A percentile compares a stretch with the other conserved stretches of the same genome.
Conservation (phyloP, 2,797 vertebrate genomes). For the Gila robusta region DNA sequence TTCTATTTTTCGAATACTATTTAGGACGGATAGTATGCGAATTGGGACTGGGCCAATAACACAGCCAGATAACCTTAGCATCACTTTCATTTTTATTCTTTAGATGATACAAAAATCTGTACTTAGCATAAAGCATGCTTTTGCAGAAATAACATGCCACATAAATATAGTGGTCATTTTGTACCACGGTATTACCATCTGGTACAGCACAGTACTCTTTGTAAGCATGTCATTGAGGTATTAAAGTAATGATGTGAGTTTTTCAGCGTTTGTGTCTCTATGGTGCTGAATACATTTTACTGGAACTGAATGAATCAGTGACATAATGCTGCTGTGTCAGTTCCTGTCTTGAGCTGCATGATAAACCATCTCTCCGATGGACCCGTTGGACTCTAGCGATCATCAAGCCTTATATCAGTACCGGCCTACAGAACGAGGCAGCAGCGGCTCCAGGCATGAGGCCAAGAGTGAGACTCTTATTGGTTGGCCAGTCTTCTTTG, state of each 20-base stretch:
- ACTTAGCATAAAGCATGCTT: neutral
- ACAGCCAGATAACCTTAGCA: neutral
- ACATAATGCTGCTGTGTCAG: conserved; percentile 55
- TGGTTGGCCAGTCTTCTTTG: neutral
- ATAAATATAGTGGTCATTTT: neutral
- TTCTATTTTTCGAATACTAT: no score
- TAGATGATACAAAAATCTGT: neutral
- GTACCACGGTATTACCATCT: neutral
- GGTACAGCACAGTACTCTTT: neutral
- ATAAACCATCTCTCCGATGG: conserved; percentile 40
- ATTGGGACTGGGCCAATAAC: neutral
- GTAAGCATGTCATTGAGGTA: neutral
- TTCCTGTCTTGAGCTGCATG: conserved; percentile 41
- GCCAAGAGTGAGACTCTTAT: neutral
- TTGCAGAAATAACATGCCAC: neutral
- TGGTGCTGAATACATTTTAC: conserved; percentile 41
- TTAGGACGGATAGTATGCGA: no score
- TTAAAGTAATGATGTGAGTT: neutral
- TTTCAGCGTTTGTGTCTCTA: conserved; percentile 13
- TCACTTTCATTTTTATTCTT: neutral
- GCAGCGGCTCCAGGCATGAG: neutral
- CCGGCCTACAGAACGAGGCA: neutral
- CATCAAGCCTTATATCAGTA: conserved; percentile 11
- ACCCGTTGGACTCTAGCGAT: conserved; percentile 31
- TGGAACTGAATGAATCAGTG: conserved; percentile 43